Conservation (phyloP, 2,113 vertebrate genomes). For the Isurus oxyrinchus region DNA sequence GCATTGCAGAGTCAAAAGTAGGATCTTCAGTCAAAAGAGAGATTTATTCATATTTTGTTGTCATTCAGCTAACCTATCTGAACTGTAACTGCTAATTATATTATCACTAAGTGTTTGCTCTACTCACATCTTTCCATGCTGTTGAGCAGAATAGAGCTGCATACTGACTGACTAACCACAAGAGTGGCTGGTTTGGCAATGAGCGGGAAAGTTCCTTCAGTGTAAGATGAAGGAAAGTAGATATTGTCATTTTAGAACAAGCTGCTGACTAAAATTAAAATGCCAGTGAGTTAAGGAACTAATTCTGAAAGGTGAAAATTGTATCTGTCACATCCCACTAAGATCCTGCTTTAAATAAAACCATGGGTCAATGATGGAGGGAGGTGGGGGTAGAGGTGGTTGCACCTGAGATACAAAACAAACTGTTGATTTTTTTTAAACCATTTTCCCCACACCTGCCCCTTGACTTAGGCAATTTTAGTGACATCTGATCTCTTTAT, state of each 20-base stretch:
- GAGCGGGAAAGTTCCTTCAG: not conserved
- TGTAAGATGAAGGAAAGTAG: not conserved
- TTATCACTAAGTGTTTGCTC: not conserved
- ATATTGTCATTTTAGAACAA: not conserved
- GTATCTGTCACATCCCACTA: not conserved
- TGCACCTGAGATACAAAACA: not conserved
- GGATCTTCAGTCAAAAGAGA: not conserved
- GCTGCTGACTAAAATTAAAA: not conserved
- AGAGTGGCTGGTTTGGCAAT: not conserved
- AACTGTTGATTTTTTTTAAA: not conserved
- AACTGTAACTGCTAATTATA: conserved; percentile 1
- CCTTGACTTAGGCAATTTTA: not conserved
- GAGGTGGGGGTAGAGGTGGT: not conserved
- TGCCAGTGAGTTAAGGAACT: not conserved
- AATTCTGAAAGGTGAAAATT: not conserved
- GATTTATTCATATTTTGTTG: not conserved
- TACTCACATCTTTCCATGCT: not conserved
- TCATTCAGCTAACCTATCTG: not conserved
- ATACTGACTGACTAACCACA: not conserved
- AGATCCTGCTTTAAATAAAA: not conserved
- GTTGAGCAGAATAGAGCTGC: not conserved
- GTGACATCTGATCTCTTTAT: not conserved
- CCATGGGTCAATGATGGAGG: too few species aligned
- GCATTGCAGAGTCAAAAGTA: not conserved
- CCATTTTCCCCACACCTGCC: not conserved